phyloP scores from a whole-genome alignment of 2,888 invertebrate genomes.

The Andrena bicolor region DNA sequence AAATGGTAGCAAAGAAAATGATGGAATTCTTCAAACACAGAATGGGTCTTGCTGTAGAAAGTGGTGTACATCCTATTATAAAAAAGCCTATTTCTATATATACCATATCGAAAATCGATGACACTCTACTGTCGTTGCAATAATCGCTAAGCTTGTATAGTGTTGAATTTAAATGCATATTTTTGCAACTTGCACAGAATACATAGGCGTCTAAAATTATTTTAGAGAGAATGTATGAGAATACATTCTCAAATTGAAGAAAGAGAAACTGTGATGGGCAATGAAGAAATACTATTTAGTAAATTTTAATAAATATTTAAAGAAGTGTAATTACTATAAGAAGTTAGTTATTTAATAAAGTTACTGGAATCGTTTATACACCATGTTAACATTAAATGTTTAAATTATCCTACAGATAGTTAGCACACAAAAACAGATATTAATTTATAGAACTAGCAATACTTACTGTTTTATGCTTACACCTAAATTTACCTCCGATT shows the following conservation, averaged over 20 bases:
- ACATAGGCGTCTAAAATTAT: not conserved
- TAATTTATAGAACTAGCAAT: too few species aligned
- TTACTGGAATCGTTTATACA: not conserved
- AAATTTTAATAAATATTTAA: too few species aligned
- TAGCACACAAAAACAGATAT: too few species aligned
- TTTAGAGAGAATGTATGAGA: too few species aligned
- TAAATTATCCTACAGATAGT: not conserved
- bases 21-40: constrained; percentile 88
- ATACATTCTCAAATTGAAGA: too few species aligned
- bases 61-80: constrained; percentile 85
- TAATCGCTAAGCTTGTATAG: not conserved
- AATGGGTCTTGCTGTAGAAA: constrained; percentile 87
- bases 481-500: too few species aligned
- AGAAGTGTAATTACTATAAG: not conserved
- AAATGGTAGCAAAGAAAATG: constrained; percentile 89
- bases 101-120: constrained; percentile 61
- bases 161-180: constrained; percentile 3
- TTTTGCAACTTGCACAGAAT: constrained; percentile 1
- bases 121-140: not conserved
- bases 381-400: not conserved
- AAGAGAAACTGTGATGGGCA: too few species aligned
- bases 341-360: not conserved
- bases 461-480: not conserved
- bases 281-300: too few species aligned
- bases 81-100: constrained; percentile 85